Evolutionary conservation across 2,888 invertebrate genomes (phyloP).

Genomic region (Pseudanteris insignis): DNA sequence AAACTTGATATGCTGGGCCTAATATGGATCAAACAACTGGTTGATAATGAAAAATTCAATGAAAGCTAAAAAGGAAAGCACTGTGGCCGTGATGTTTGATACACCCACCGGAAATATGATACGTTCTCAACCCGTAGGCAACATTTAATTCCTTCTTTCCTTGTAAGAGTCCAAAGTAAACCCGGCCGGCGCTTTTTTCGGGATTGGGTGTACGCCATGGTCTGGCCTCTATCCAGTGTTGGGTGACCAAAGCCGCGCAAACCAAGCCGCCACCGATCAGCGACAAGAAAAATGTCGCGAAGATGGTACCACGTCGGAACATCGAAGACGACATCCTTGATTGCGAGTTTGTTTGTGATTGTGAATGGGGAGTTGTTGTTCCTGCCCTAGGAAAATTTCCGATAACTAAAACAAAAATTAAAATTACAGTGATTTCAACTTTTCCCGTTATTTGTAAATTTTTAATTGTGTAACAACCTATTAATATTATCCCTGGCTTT

Average conservation of each 20-base stretch:
- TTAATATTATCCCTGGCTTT: no score
- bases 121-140: conserved; percentile 81
- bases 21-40: neutral
- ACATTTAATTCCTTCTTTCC: conserved; percentile 85
- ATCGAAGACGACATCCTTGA: conserved; percentile 66
- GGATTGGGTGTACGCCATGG: conserved; percentile 76
- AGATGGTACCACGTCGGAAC: conserved; percentile 81
- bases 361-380: conserved; percentile 38
- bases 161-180: conserved; percentile 87
- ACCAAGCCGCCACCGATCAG: conserved; percentile 80
- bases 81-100: neutral
- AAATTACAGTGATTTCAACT: no score
- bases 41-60: neutral
- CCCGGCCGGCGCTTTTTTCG: conserved; percentile 76
- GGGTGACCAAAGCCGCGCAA: conserved; percentile 84
- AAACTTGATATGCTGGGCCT: no score
- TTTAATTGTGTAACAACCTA: no score
- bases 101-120: conserved; percentile 77
- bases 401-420: conserved; percentile 26
- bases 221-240: conserved; percentile 82
- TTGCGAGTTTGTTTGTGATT: conserved; percentile 44
- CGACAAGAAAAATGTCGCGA: conserved; percentile 83
- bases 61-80: conserved; percentile 8
- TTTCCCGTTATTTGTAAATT: no score
- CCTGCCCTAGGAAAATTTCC: conserved; percentile 47